Percentiles rank a stretch among this genome's conserved stretches.
Evolutionary conservation across 1,140 invertebrate species (phyloP).

Genomic region (Aphelinus atriplicis): DNA sequence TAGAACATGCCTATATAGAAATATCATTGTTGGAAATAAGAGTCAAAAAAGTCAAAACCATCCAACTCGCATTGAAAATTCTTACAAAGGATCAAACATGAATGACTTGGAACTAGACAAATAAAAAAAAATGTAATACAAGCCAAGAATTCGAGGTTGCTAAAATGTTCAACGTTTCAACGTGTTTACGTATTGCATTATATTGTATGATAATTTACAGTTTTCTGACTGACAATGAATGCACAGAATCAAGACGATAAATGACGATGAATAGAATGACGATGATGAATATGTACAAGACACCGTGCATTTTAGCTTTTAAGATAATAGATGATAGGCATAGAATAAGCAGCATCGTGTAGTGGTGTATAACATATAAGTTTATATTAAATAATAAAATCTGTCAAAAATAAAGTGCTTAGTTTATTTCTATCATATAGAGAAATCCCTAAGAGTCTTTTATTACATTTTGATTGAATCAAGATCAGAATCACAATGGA

Average conservation of each 20-base stretch:
- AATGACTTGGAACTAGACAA: background rate
- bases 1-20: too few relatives aligned
- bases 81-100: too few relatives aligned
- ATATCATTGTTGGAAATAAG: too few relatives aligned
- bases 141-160: constrained; percentile 1
- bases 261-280: constrained; percentile 39
- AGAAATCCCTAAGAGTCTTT: too few relatives aligned
- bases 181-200: constrained; percentile 17
- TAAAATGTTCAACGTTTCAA: constrained; percentile 4
- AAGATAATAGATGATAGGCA: constrained; percentile 57
- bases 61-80: too few relatives aligned
- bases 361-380: constrained; percentile 63
- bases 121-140: constrained; percentile 18
- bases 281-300: constrained; percentile 58
- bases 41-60: too few relatives aligned
- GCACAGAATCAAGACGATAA: constrained; percentile 10
- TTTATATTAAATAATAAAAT: constrained; percentile 67
- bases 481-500: too few relatives aligned
- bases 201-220: constrained; percentile 10
- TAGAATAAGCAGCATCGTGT: constrained; percentile 60
- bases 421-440: too few relatives aligned
- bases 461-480: too few relatives aligned
- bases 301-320: constrained; percentile 60
- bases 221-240: constrained; percentile 16
- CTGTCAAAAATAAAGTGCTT: constrained; percentile 50